Conservation (phyloP, 2,113 vertebrate species). For the Mormyrus iriodes region DNA sequence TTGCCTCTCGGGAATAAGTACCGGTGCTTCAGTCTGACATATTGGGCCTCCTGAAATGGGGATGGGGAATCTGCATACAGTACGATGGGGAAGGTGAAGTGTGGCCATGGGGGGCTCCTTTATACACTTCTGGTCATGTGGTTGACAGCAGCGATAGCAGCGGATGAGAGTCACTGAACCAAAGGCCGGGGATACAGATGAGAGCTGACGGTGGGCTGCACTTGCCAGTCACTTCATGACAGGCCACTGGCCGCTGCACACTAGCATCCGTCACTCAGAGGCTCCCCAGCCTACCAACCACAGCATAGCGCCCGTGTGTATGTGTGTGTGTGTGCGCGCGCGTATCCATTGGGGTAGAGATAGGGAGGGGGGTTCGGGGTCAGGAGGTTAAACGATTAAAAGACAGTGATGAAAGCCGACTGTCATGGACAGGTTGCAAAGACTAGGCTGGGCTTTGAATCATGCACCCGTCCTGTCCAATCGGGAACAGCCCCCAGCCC, state of each 20-base stretch:
- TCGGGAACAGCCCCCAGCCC: conserved; percentile 62
- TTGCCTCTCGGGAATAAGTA: neutral
- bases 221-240: conserved; percentile 83
- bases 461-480: conserved; percentile 81
- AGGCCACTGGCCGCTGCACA: conserved; percentile 67
- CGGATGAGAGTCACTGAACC: conserved; percentile 86
- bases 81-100: conserved; percentile 54
- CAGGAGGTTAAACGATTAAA: conserved; percentile 89
- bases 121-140: conserved; percentile 75
- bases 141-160: conserved; percentile 79
- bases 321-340: conserved; percentile 45
- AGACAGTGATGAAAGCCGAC: conserved; percentile 95
- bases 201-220: conserved; percentile 66
- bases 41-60: conserved; percentile 40
- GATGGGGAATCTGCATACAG: conserved; percentile 64
- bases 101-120: conserved; percentile 46
- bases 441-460: conserved; percentile 78
- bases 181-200: conserved; percentile 64
- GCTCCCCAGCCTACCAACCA: conserved; percentile 59
- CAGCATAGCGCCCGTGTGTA: conserved; percentile 58
- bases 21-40: conserved; percentile 42
- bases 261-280: conserved; percentile 77
- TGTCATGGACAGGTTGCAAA: conserved; percentile 89
- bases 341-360: conserved; percentile 24
- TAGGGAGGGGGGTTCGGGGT: conserved; percentile 55